Percentiles rank a stretch among this genome's conserved stretches.
Evolutionary conservation across 1,140 invertebrate genomes (phyloP).

Genomic region (Oscheius sp.): DNA sequence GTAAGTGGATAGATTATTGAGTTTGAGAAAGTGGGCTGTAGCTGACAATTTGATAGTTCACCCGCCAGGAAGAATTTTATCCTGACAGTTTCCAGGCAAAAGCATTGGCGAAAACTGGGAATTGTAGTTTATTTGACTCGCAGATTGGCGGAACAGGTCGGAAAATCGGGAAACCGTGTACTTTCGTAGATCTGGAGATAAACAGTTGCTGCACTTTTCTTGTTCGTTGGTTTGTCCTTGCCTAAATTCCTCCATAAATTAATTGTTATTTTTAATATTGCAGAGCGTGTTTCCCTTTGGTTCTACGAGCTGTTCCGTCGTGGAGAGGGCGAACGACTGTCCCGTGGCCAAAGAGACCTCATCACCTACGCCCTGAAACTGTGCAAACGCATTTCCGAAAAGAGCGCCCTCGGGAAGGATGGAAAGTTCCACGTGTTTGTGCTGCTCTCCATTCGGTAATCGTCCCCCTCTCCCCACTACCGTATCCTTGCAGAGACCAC

Average conservation of each 20-base stretch:
- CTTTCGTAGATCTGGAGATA: too few relatives aligned
- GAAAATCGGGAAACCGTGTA: too few relatives aligned
- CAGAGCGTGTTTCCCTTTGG: conserved; percentile 51
- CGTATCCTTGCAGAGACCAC: conserved; percentile 75
- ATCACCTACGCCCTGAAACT: conserved; percentile 63
- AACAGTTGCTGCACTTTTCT: too few relatives aligned
- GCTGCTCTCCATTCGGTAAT: conserved; percentile 80
- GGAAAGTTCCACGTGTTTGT: conserved; percentile 96
- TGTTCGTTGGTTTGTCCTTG: too few relatives aligned
- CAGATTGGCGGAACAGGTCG: too few relatives aligned
- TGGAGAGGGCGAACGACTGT: conserved; percentile 48
- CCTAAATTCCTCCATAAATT: conserved; percentile 16
- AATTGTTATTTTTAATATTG: conserved; percentile 21
- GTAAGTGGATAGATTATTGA: conserved; percentile 66
- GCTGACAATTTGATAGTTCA: too few relatives aligned
- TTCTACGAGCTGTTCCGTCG: conserved; percentile 51
- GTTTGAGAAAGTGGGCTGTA: background rate
- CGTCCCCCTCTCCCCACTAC: background rate
- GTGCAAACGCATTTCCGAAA: conserved; percentile 73
- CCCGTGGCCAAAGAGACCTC: conserved; percentile 51
- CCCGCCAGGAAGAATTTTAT: too few relatives aligned
- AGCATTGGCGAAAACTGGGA: too few relatives aligned
- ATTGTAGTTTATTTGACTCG: too few relatives aligned
- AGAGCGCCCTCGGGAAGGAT: conserved; percentile 87
- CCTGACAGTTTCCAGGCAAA: too few relatives aligned